Evolutionary conservation across 2,888 invertebrate species (phyloP).

Genomic region (Epinotia brunnichana): DNA sequence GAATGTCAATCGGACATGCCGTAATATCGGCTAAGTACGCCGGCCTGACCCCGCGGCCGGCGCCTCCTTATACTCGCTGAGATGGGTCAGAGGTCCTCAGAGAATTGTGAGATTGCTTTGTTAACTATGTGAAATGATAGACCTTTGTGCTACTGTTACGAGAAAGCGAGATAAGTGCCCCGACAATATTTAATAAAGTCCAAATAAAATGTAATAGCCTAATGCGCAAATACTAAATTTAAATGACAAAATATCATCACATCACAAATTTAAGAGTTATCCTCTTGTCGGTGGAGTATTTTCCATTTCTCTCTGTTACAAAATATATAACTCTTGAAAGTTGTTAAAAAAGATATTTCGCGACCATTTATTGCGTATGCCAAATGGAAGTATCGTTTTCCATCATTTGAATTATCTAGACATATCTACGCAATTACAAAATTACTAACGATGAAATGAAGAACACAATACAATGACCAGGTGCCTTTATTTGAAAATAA

Average conservation of each 20-base stretch:
- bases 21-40: constrained; percentile 40
- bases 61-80: constrained; percentile 20
- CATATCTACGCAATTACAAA: neutral
- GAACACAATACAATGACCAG: neutral
- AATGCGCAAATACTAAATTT: neutral
- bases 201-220: constrained; percentile 8
- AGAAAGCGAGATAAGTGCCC: constrained; percentile 9
- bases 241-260: neutral
- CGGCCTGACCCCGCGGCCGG: constrained; percentile 16
- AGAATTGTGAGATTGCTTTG: constrained; percentile 36
- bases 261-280: too few species aligned
- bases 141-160: constrained; percentile 18
- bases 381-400: neutral
- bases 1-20: constrained; percentile 39
- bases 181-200: constrained; percentile 5
- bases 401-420: constrained; percentile 7
- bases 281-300: too few species aligned
- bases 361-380: constrained; percentile 16
- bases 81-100: constrained; percentile 37
- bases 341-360: constrained; percentile 2
- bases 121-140: constrained; percentile 34
- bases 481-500: neutral
- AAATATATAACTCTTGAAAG: too few species aligned
- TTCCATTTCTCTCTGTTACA: too few species aligned
- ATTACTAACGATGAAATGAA: neutral